These are phyloP conservation scores for Axis porcinus DNA, from an alignment of 2,113 vertebrate species.

Conservation along the genomic window DNA sequence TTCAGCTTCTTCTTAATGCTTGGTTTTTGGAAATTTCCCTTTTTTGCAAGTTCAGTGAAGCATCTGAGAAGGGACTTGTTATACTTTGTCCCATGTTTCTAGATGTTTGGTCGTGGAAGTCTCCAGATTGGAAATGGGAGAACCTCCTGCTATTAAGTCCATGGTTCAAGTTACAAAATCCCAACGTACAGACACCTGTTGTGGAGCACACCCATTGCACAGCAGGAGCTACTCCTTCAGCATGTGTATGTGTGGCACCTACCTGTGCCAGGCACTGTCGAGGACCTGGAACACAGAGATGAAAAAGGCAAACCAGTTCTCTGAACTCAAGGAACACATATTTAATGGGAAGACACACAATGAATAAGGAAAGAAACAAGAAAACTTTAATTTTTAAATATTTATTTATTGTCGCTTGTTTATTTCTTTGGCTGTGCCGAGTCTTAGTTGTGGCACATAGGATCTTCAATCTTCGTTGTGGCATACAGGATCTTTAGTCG, in stretches of 20 bases:
- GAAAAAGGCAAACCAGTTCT: background rate
- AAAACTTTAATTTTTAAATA: background rate
- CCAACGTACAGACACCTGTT: rapidly evolving
- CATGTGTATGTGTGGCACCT: rapidly evolving
- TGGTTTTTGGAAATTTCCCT: background rate
- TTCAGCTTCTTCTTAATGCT: background rate
- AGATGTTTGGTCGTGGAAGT: background rate
- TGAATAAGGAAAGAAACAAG: background rate
- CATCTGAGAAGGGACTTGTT: background rate
- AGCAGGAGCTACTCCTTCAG: rapidly evolving
- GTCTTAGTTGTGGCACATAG: background rate
- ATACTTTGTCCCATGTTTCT: background rate
- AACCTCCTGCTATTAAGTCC: background rate
- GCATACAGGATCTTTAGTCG: background rate
- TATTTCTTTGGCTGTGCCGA: background rate
- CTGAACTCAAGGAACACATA: background rate
- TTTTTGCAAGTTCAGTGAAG: background rate
- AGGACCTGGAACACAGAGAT: no score
- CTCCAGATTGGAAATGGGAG: background rate
- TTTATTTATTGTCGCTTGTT: background rate
- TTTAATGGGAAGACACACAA: background rate
- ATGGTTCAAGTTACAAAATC: background rate
- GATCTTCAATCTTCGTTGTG: background rate
- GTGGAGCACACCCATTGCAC: background rate
- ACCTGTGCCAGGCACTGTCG: background rate